A percentile compares a stretch with the other conserved stretches of the same genome.
phyloP scores from a whole-genome alignment of 2,113 vertebrate species.

The Chaetorhynchus papuensis region DNA sequence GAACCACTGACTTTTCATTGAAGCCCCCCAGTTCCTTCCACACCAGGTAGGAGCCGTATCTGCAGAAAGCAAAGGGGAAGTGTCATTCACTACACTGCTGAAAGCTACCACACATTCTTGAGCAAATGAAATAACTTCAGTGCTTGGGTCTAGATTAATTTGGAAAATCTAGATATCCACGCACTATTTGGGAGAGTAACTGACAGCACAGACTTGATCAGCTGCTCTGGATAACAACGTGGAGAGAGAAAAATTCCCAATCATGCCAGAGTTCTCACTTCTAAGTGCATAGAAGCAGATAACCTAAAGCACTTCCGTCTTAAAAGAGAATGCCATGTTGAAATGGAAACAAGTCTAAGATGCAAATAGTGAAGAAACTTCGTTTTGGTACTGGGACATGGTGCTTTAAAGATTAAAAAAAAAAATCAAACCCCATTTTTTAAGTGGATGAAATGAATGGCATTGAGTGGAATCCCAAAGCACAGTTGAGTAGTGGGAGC shows the following conservation, averaged over 20 bases:
- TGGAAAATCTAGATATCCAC: neutral
- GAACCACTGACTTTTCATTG: slow-evolving; percentile 62
- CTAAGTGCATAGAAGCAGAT: neutral
- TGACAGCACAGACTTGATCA: neutral
- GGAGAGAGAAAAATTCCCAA: neutral
- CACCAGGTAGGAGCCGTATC: slow-evolving; percentile 76
- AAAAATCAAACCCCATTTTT: neutral
- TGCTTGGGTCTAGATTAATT: neutral
- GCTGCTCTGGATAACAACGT: neutral
- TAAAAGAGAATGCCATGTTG: neutral
- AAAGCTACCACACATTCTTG: neutral
- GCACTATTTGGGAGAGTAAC: neutral
- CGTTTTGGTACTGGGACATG: neutral
- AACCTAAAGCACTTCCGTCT: neutral
- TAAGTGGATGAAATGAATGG: neutral
- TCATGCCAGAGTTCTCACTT: neutral
- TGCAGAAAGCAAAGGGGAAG: slow-evolving; percentile 1
- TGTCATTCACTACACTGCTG: neutral
- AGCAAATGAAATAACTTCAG: neutral
- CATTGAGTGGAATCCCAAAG: neutral
- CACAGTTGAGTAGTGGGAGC: neutral
- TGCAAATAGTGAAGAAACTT: neutral
- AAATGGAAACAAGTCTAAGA: neutral
- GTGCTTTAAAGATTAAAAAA: neutral
- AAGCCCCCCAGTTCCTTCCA: slow-evolving; percentile 80